Evolutionary conservation across 2,113 vertebrate genomes (phyloP).

Genomic region (Mirza zaza): DNA sequence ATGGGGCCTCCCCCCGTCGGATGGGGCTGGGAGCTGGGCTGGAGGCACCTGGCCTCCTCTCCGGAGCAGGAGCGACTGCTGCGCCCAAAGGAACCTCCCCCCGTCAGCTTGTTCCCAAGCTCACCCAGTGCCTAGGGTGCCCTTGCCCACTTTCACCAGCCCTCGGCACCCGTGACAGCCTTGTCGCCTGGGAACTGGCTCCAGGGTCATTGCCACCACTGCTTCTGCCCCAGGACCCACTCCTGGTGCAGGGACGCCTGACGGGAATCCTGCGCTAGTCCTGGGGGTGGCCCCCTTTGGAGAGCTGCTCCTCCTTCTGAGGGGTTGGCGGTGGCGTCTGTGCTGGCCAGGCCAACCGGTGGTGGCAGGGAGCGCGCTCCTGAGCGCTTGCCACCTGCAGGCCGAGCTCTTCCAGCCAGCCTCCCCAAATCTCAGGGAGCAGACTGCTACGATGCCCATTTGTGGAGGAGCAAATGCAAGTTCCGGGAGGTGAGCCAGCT

Average conservation of each 20-base stretch:
- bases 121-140: not conserved
- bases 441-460: rapidly evolving
- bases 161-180: not conserved
- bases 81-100: not conserved
- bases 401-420: too few relatives aligned
- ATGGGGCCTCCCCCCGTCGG: not conserved
- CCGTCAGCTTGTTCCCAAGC: not conserved
- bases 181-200: not conserved
- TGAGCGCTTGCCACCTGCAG: too few relatives aligned
- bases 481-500: not conserved
- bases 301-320: not conserved
- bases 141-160: not conserved
- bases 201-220: not conserved
- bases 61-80: not conserved
- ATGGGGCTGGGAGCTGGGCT: not conserved
- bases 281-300: not conserved
- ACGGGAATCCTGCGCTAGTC: not conserved
- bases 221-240: not conserved
- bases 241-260: not conserved
- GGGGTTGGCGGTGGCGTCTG: not conserved
- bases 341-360: not conserved
- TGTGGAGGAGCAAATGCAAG: not conserved
- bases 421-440: too few relatives aligned
- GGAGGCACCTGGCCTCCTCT: not conserved
- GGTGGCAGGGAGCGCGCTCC: too few relatives aligned